A percentile compares a stretch with the other conserved stretches of the same genome.
These are phyloP conservation scores for Poecilia wingei DNA, from an alignment of 2,797 vertebrate genomes.

Conservation along the genomic window DNA sequence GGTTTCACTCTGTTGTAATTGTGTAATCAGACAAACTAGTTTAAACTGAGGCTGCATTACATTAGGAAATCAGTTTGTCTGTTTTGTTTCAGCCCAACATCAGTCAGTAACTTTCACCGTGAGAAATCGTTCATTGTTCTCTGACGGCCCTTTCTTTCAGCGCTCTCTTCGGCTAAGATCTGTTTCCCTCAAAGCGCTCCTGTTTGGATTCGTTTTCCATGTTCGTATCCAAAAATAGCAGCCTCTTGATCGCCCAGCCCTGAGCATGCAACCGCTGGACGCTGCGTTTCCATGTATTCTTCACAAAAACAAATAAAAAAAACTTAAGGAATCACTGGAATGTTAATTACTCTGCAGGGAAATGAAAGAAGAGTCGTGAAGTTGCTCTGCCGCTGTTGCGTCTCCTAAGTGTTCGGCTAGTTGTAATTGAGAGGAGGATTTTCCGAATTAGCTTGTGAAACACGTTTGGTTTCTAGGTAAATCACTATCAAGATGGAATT, in stretches of 20 bases:
- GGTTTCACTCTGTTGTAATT: neutral
- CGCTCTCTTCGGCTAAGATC: slow-evolving; percentile 20
- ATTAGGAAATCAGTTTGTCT: neutral
- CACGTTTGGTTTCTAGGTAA: slow-evolving; percentile 25
- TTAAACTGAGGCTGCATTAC: neutral
- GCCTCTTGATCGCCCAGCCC: slow-evolving; percentile 46
- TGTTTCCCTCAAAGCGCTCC: slow-evolving; percentile 41
- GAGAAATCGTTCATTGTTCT: neutral
- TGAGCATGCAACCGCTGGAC: slow-evolving; percentile 40
- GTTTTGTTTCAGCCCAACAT: neutral
- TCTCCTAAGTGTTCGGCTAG: slow-evolving; percentile 48
- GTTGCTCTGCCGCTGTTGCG: neutral
- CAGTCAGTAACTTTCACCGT: neutral
- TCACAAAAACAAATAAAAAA: slow-evolving; percentile 41
- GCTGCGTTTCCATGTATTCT: slow-evolving; percentile 68
- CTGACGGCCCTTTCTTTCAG: neutral
- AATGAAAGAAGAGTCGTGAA: slow-evolving; percentile 55
- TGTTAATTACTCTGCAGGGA: slow-evolving; percentile 76
- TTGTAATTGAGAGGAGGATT: slow-evolving; percentile 23
- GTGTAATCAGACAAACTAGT: neutral
- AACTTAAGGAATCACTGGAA: slow-evolving; percentile 79
- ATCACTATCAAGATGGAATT: slow-evolving; percentile 50
- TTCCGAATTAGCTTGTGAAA: slow-evolving; percentile 21
- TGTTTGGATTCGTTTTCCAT: slow-evolving; percentile 58
- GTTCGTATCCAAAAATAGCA: slow-evolving; percentile 71